Evolutionary conservation across 2,888 invertebrate genomes (phyloP), one percentile per base, ranked within the genome.

Genomic region (Stratiomys singularior): DNA sequence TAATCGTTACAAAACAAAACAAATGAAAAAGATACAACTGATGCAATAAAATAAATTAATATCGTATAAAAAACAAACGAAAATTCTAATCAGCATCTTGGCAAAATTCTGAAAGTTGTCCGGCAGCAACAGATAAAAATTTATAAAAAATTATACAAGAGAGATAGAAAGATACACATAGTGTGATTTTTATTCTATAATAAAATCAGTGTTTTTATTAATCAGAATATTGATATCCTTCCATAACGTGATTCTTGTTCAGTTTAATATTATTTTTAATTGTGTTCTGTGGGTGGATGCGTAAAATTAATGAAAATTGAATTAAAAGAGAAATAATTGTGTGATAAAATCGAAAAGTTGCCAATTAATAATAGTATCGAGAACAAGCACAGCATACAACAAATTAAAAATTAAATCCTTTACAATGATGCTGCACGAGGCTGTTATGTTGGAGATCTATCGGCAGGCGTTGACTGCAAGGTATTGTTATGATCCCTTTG

Each of bases 371-470:
- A n/a, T n/a, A n/a, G n/a, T n/a, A n/a, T n/a, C n/a, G n/a, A n/a
- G n/a, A n/a, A n/a, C n/a, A n/a, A n/a, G n/a, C n/a, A n/a, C n/a
- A n/a, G n/a, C n/a, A n/a, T n/a, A n/a, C n/a, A n/a, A n/a, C n/a
- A n/a, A n/a, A n/a, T n/a, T n/a, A n/a, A n/a, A n/a, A n/a, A n/a
- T n/a, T 13, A 76, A 78, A 79, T 81, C 80, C 76, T 77, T 71
- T 80, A 83, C 82, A 85, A 87, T 87, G 87, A 87, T 87, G 87
- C 86, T 87, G 78, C 87, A 87, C 86, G 87, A 87, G 84, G 87
- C 87, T 82, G 87, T 87, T 81, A 87, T 87, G 87, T 81, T 87
- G 85, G 87, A 87, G 82, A 87, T 87, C 83, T 87, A 87, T 83
- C 85, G 87, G 79, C 87, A 87, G 84, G 87, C 87, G 79, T 82